Conservation (phyloP, 2,797 vertebrate species). For the Enteromius trimaculatus region DNA sequence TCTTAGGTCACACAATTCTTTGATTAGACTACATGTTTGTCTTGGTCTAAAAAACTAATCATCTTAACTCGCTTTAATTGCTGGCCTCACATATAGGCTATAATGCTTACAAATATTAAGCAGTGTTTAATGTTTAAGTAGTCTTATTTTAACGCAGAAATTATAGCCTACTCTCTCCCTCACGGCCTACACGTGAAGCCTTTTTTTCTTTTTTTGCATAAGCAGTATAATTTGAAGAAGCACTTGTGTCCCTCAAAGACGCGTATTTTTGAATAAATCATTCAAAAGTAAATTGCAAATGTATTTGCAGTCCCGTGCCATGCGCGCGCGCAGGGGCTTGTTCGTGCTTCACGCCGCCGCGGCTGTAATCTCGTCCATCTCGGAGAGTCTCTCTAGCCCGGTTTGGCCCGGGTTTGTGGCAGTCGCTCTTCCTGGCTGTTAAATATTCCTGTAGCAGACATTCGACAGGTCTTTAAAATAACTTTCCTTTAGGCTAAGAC, state of each 20-base stretch:
- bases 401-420: slow-evolving; percentile 9
- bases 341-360: neutral
- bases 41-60: neutral
- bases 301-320: neutral
- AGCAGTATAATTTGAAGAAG: neutral
- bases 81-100: neutral
- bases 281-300: neutral
- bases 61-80: neutral
- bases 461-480: slow-evolving; percentile 19
- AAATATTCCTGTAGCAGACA: slow-evolving; percentile 13
- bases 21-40: neutral
- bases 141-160: neutral
- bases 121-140: neutral
- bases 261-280: neutral
- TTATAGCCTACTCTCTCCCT: neutral
- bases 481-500: slow-evolving; percentile 14
- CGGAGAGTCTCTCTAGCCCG: neutral
- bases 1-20: neutral
- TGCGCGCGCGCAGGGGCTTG: neutral
- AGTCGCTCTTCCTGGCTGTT: slow-evolving; percentile 22
- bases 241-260: neutral
- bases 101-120: neutral
- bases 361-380: neutral
- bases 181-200: neutral
- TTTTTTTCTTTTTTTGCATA: neutral